These are phyloP conservation scores for Poecile montanus DNA, from an alignment of 2,797 vertebrate genomes.

Conservation along the genomic window DNA sequence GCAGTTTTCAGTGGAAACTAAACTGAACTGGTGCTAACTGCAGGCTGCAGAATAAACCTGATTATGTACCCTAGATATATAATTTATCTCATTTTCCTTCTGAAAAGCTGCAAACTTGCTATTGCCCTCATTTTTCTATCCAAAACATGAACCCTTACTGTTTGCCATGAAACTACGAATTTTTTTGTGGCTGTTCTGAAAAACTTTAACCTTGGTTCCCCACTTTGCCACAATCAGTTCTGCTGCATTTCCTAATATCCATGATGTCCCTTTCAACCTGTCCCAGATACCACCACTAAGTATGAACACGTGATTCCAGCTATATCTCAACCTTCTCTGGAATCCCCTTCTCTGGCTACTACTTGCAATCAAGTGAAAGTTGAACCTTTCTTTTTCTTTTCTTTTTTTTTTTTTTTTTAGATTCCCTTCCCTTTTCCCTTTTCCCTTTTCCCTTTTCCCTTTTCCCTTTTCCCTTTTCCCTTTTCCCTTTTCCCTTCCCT, in stretches of 20 bases:
- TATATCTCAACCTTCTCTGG: not conserved
- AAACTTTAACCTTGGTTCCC: not conserved
- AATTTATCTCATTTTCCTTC: not conserved
- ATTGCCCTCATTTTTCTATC: not conserved
- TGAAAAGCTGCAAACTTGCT: not conserved
- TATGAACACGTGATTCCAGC: fast-evolving
- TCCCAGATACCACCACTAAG: not conserved
- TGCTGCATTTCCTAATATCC: not conserved
- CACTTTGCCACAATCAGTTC: not conserved
- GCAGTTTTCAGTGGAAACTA: not conserved
- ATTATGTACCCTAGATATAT: not conserved
- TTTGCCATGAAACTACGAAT: not conserved
- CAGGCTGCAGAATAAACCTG: not conserved
- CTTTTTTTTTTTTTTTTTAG: no score
- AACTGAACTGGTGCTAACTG: not conserved
- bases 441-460: no score
- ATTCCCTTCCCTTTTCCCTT: no score
- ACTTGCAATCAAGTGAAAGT: not conserved
- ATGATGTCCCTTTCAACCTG: not conserved
- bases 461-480: no score
- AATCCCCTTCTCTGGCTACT: not conserved
- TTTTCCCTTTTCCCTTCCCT: not conserved
- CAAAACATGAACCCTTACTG: not conserved
- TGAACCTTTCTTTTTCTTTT: not conserved
- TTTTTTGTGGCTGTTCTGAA: not conserved